Conservation (phyloP, 2,888 invertebrate species). For the Ophion obscuratus region DNA sequence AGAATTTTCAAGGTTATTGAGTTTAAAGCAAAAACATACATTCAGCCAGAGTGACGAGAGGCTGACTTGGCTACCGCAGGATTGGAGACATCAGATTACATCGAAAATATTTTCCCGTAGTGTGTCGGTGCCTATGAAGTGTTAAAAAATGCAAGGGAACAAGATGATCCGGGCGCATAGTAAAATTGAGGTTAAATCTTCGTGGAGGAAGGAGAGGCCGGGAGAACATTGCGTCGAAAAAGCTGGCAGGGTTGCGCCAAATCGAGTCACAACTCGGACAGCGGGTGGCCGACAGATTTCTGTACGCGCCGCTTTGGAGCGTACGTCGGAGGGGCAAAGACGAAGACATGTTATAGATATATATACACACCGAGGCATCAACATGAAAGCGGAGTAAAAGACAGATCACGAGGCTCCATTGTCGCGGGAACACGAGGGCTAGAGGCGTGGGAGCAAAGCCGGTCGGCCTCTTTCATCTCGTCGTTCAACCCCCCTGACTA, state of each 20-base stretch:
- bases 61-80: slow-evolving; percentile 13
- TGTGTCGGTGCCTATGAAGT: slow-evolving; percentile 20
- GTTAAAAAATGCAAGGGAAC: slow-evolving; percentile 36
- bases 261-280: slow-evolving; percentile 83
- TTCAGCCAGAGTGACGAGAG: background rate
- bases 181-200: slow-evolving; percentile 51
- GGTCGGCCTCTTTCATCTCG: slow-evolving; percentile 82
- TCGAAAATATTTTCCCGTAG: slow-evolving; percentile 14
- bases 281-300: slow-evolving; percentile 81
- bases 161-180: slow-evolving; percentile 37
- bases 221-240: slow-evolving; percentile 46
- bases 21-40: background rate
- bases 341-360: slow-evolving; percentile 39
- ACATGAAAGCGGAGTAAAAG: slow-evolving; percentile 64
- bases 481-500: slow-evolving; percentile 69
- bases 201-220: slow-evolving; percentile 26
- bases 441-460: slow-evolving; percentile 81
- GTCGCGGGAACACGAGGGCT: slow-evolving; percentile 72
- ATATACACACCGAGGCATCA: slow-evolving; percentile 38
- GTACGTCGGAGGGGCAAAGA: slow-evolving; percentile 33
- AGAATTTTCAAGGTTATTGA: background rate
- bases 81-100: slow-evolving; percentile 8
- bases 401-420: slow-evolving; percentile 80
- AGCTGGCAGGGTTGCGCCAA: slow-evolving; percentile 74
- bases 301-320: slow-evolving; percentile 41